phyloP scores from a whole-genome alignment of 2,888 invertebrate genomes.

The Axea sp. region DNA sequence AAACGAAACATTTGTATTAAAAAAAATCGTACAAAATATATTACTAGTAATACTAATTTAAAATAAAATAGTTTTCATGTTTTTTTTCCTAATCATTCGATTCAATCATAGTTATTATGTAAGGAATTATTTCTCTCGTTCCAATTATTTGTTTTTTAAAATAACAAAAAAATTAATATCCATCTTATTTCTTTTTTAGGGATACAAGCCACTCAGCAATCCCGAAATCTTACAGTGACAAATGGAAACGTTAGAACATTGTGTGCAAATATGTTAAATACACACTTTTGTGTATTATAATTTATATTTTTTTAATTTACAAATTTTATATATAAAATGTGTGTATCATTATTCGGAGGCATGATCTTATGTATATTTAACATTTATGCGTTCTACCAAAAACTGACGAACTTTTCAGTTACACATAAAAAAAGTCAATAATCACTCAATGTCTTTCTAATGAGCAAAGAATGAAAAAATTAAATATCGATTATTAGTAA shows the following conservation, averaged over 20 bases:
- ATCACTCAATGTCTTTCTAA: background rate
- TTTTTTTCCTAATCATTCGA: too few relatives aligned
- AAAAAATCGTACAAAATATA: too few relatives aligned
- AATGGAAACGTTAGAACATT: constrained; percentile 2
- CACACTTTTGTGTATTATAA: constrained; percentile 6
- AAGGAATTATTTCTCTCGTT: too few relatives aligned
- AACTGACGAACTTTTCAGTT: background rate
- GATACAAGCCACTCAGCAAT: constrained; percentile 73
- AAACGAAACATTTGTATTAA: too few relatives aligned
- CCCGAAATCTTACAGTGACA: constrained; percentile 69
- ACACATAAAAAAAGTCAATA: background rate
- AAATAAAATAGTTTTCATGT: too few relatives aligned
- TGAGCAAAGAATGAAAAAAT: background rate
- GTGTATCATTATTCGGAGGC: background rate
- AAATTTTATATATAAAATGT: constrained; percentile 21
- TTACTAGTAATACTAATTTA: too few relatives aligned
- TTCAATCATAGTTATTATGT: too few relatives aligned
- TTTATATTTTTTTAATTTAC: constrained; percentile 33
- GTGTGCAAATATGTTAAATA: constrained; percentile 9
- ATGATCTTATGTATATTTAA: constrained; percentile 11
- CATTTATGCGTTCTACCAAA: background rate
- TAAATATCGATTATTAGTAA: background rate
- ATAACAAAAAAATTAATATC: background rate
- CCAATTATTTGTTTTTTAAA: background rate
- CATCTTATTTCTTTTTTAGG: constrained; percentile 67